Base-by-base conservation (phyloP, 2,113 vertebrate genomes). In the Copsychus sechellarum region DNA sequence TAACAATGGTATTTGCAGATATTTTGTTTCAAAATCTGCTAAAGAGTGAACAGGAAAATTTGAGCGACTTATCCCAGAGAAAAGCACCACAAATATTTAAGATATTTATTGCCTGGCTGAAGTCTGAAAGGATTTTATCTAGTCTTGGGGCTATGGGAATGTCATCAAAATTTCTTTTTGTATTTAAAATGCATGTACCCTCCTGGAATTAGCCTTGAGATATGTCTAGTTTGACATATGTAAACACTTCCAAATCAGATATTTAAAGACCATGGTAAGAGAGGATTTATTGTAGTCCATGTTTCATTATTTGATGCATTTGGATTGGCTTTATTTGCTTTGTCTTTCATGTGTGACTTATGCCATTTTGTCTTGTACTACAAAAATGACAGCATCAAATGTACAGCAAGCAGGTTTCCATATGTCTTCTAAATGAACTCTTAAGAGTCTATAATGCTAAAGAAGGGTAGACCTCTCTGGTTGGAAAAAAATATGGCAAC, bases 321-420 rank as follows among this genome's bases (percentile, higher is more conserved):
- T 88, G 40, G 22, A 74, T 86, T 84, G 28, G 47, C 17, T 95
- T 81, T 87, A 65, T 94, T 91, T 88, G 43, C 81, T 87, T 92
- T 92, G 50, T 84, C 56, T 94, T 95, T 93, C 53, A 24, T 87
- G 74, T 72, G 18, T 82, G 71, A 94, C 83, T 95, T 72, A n/a
- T 43, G 24, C 36, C 50, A 29, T 43, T 90, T 86, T 61, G 33
- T 87, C 28, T 65, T 36, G 45, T 56, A 53, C 26, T 90, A 48
- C 33, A 83, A 66, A 86, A 85, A 61, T 62, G 38, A 83, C 50
- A 74, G 67, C 57, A 66, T 85, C 48, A 62, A 77, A 78, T 53
- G 45, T 36, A 83, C 25, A 84, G 70, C 57, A 60, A 74, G 25
- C 51, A 88, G 51, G 38, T 92, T 77, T 95, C 82, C 57, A 14